phyloP scores from a whole-genome alignment of 2,888 invertebrate genomes.

The Drosophila melanosoma region DNA sequence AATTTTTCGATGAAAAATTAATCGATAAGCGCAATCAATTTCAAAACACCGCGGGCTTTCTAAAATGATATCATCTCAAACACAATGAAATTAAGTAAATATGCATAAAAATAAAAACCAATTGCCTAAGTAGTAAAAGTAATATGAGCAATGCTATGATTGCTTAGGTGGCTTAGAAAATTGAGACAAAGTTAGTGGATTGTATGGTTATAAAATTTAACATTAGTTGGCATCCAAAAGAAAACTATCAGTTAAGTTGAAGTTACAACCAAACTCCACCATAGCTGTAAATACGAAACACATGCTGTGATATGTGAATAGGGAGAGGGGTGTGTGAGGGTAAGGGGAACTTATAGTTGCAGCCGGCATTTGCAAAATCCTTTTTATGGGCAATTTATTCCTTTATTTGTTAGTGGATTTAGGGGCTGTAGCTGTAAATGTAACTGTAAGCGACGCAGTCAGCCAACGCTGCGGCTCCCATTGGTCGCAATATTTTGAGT shows the following conservation, averaged over 20 bases:
- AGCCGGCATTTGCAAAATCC: constrained; percentile 79
- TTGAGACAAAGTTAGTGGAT: constrained; percentile 11
- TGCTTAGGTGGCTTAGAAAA: background rate
- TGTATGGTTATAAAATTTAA: constrained; percentile 21
- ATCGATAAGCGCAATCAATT: constrained; percentile 20
- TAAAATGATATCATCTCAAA: background rate
- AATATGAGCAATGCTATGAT: constrained; percentile 5
- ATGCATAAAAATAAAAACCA: constrained; percentile 6
- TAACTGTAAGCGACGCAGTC: constrained; percentile 51
- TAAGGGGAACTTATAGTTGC: constrained; percentile 51
- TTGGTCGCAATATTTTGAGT: constrained; percentile 74
- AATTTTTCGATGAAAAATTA: background rate
- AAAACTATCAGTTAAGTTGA: constrained; percentile 45
- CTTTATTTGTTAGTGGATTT: constrained; percentile 81
- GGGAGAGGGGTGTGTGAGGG: constrained; percentile 3
- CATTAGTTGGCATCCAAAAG: constrained; percentile 18
- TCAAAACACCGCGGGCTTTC: constrained; percentile 6
- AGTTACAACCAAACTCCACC: constrained; percentile 29
- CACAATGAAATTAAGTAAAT: background rate
- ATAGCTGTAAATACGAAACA: constrained; percentile 58
- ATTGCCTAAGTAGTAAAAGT: background rate
- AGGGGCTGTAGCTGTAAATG: constrained; percentile 63
- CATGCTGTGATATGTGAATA: background rate
- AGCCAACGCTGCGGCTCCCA: constrained; percentile 45
- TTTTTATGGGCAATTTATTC: constrained; percentile 81